Percentiles rank a stretch among this genome's conserved stretches.
Evolutionary conservation across 2,113 vertebrate species (phyloP).

Genomic region (Osmerus eperlanus): DNA sequence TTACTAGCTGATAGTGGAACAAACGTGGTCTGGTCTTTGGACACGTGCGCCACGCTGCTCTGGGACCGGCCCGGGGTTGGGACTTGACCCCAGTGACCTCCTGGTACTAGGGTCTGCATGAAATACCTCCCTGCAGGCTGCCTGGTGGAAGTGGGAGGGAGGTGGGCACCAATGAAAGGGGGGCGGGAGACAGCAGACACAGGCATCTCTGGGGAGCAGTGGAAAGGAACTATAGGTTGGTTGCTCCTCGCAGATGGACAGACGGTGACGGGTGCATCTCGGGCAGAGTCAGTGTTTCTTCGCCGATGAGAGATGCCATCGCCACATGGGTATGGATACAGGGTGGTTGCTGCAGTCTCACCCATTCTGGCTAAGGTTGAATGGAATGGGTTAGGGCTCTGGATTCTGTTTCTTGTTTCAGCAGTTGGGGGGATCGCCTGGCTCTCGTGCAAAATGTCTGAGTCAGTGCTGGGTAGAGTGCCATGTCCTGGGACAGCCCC

Average conservation of each 20-base stretch:
- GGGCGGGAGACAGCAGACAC: slow-evolving; percentile 20
- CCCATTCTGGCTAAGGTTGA: slow-evolving; percentile 49
- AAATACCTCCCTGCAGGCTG: slow-evolving; percentile 46
- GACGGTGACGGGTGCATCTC: slow-evolving; percentile 33
- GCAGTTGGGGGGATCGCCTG: slow-evolving; percentile 47
- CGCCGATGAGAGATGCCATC: neutral
- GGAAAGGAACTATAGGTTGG: slow-evolving; percentile 26
- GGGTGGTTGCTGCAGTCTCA: slow-evolving; percentile 12
- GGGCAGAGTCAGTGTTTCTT: slow-evolving; percentile 1
- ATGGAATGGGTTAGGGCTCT: slow-evolving; percentile 49
- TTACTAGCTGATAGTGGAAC: slow-evolving; percentile 58
- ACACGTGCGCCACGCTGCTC: slow-evolving; percentile 54
- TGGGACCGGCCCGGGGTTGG: slow-evolving; percentile 40
- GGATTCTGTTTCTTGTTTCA: slow-evolving; percentile 23
- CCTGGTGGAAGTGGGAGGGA: slow-evolving; percentile 19
- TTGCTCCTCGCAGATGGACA: slow-evolving; percentile 50
- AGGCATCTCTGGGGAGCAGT: slow-evolving; percentile 28
- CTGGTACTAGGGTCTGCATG: slow-evolving; percentile 12
- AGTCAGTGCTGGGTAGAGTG: slow-evolving; percentile 16
- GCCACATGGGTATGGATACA: slow-evolving; percentile 24
- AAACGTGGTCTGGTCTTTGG: slow-evolving; percentile 65
- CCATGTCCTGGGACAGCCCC: no score
- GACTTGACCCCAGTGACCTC: slow-evolving; percentile 29
- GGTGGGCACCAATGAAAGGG: slow-evolving; percentile 27
- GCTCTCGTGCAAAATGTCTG: slow-evolving; percentile 64